A percentile compares a stretch with the other conserved stretches of the same genome.
These are phyloP conservation scores for Sebastes vulpes DNA, from an alignment of 2,797 vertebrate species.

Conservation along the genomic window DNA sequence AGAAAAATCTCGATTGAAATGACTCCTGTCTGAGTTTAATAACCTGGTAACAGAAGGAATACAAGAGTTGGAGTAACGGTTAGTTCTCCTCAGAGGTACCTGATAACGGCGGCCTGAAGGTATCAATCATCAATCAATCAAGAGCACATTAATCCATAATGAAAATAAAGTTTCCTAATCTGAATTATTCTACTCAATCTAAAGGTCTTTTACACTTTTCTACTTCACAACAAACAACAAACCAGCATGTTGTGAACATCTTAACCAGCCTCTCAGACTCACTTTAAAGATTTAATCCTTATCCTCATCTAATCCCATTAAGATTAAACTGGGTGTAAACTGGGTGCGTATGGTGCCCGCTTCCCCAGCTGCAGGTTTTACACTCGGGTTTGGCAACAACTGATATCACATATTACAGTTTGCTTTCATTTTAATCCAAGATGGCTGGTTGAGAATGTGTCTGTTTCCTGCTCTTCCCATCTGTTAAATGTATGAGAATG, in stretches of 20 bases:
- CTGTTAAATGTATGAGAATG: conserved; percentile 57
- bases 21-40: too few species aligned
- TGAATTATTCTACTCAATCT: not conserved
- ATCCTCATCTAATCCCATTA: conserved; percentile 55
- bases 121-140: too few species aligned
- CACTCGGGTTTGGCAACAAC: not conserved
- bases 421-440: conserved; percentile 19
- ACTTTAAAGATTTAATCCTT: conserved; percentile 40
- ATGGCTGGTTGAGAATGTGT: conserved; percentile 21
- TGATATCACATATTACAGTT: not conserved
- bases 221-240: not conserved
- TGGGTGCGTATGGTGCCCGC: conserved; percentile 17
- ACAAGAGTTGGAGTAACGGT: too few species aligned
- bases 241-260: not conserved
- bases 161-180: not conserved
- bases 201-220: not conserved
- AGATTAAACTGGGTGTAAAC: conserved; percentile 27
- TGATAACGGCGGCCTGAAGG: too few species aligned
- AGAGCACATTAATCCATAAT: not conserved
- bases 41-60: too few species aligned
- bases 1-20: too few species aligned
- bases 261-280: conserved; percentile 16
- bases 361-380: not conserved
- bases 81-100: too few species aligned
- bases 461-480: conserved; percentile 36